Evolutionary conservation across 2,113 vertebrate genomes (phyloP), one percentile per base, ranked within the genome.

Genomic region (Gobio gobio): DNA sequence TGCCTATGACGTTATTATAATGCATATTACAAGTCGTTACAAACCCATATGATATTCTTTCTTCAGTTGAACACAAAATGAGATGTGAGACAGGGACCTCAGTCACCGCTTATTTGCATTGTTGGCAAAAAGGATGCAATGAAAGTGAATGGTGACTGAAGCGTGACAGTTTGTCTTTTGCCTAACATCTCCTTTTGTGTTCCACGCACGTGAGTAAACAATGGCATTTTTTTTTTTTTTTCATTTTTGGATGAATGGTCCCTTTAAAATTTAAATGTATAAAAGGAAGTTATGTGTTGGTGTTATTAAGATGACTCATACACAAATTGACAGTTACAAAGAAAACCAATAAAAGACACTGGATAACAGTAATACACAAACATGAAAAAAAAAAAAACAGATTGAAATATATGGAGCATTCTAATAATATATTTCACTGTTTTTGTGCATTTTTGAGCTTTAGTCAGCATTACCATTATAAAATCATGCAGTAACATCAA

Each of bases 71-170:
- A 54, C 73, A 51, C 73, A 22, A 76, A 76, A 54, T 8, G 10
- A 76, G 49, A 20, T 33, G 24, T 20, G 9, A 43, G 36, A 40
- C 45, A 74, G n/a, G n/a, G 5, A 74, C 3, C 24, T 76, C 47
- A 33, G 74, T 76, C 74, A 54, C 45, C 4, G 18, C 54, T 20
- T 20, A 29, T n/a, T 51, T 76, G 5, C 47, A 26, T 76, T 76
- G 24, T 76, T 26, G 73, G 13, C 45, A 47, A 74, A 24, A 24
- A 75, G 3, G 2, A 29, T 33, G 14, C 47, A 51, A 5, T 54
- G 47, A 2, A 51, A 76, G 24, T 33, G 47, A 29, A 76, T 54
- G 73, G 47, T 76, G 73, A 76, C 73, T 76, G 45, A 54, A 33
- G 26, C 40, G 47, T 63, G 59, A 63, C 59, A 24, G 43, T 47